These are phyloP conservation scores for Centropus bengalensis DNA, from an alignment of 2,113 vertebrate species.

Conservation along the genomic window DNA sequence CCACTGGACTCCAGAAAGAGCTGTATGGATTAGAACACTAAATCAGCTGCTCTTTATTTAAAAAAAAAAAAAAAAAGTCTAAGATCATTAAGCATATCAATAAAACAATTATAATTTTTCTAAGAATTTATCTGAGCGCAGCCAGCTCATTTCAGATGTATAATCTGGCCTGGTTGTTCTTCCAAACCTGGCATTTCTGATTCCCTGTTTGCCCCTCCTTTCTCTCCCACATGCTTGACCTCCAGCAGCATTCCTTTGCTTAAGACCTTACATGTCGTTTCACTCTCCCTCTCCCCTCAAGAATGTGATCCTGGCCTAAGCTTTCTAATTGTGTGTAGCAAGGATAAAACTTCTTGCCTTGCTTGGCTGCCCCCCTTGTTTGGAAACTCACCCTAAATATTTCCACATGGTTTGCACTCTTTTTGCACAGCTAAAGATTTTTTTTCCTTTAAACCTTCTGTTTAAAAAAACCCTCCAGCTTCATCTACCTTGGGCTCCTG, in stretches of 20 bases:
- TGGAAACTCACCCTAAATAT: constrained; percentile 71
- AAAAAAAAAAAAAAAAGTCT: background rate
- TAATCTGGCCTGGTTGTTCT: background rate
- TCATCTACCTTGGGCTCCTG: constrained; percentile 60
- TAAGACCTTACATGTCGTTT: constrained; percentile 45
- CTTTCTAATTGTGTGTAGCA: constrained; percentile 64
- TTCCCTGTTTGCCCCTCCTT: constrained; percentile 10
- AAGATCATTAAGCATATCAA: background rate
- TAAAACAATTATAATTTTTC: background rate
- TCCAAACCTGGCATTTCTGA: constrained; percentile 45
- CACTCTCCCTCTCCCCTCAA: constrained; percentile 32
- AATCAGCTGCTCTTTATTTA: background rate
- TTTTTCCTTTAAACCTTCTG: background rate
- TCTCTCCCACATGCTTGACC: constrained; percentile 51
- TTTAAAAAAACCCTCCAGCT: background rate
- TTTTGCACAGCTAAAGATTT: constrained; percentile 29
- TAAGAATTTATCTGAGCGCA: background rate
- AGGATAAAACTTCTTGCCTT: constrained; percentile 64
- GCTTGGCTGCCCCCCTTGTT: constrained; percentile 65
- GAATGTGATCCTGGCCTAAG: constrained; percentile 61
- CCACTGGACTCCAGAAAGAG: background rate
- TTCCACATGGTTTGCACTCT: constrained; percentile 72
- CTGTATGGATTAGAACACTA: background rate
- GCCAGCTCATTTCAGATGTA: background rate
- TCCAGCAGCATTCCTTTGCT: constrained; percentile 57